These are phyloP conservation scores for Lampropteryx suffumata DNA, from an alignment of 2,888 invertebrate species.

Conservation along the genomic window DNA sequence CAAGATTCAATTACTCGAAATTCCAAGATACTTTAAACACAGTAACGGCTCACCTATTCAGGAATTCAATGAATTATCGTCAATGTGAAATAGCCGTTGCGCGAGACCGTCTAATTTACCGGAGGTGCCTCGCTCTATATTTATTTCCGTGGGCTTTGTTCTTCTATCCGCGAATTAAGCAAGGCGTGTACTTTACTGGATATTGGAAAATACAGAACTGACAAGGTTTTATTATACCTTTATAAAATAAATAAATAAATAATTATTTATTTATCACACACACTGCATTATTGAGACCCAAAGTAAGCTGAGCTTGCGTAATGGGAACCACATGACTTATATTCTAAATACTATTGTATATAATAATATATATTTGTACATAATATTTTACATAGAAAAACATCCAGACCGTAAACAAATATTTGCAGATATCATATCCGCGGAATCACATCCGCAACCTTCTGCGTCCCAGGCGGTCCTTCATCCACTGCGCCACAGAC, in stretches of 20 bases:
- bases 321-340: no score
- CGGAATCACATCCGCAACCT: no score
- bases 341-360: no score
- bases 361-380: no score
- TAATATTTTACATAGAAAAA: no score
- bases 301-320: no score
- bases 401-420: no score
- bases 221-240: not conserved
- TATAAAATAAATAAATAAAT: not conserved
- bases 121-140: slow-evolving; percentile 59
- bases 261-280: no score
- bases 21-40: slow-evolving; percentile 5
- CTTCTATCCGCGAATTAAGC: slow-evolving; percentile 78
- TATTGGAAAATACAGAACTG: slow-evolving; percentile 7
- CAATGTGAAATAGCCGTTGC: slow-evolving; percentile 54
- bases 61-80: slow-evolving; percentile 61
- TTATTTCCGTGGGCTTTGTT: slow-evolving; percentile 77
- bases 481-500: no score
- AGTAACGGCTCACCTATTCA: slow-evolving; percentile 25
- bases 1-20: slow-evolving; percentile 6
- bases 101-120: slow-evolving; percentile 54
- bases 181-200: slow-evolving; percentile 39
- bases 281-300: no score
- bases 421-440: no score
- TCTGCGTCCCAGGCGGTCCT: no score